Base-by-base conservation (phyloP, 2,797 vertebrate genomes). In the Mormyrus hasselquistii region DNA sequence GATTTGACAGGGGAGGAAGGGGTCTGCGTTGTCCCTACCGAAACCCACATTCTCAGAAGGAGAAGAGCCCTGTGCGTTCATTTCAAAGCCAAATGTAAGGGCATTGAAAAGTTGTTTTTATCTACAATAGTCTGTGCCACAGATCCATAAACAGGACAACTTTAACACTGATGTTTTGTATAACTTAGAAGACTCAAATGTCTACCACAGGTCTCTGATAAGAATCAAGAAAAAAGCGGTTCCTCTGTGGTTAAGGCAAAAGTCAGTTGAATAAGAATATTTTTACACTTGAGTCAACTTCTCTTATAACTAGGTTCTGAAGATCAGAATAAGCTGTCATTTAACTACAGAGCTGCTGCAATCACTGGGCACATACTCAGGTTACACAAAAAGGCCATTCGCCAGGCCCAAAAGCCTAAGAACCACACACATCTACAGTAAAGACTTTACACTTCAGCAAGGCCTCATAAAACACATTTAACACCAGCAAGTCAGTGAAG, bases 401-500 rank as follows among this genome's bases (percentile, higher is more conserved):
- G 41, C 41, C 76, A n/a, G 76, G 6, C 41, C 76, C 41, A 47
- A 47, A 82, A 47, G 19, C 16, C 6, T 8, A 44, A 22, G 76
- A 47, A 82, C 44, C 47, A 65, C 4, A 34, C 47, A 52, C 55
- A 88, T 73, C 62, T 47, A 69, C 41, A 87, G 41, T 22, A 55
- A 88, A 49, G n/a, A 88, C n/a, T 57, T 82, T 44, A 82, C 41
- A 82, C 38, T 82, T 82, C 52, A 14, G 50, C 53, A 29, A 4
- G 22, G 25, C 79, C 52, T n/a, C 5, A 49, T 73, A 38, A 86
- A 89, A 73, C 25, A 50, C 22, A 53, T 47, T 62, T 22, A 38
- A 86, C 69, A 89, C 49, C 49, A 76, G 49, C 29, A 86, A 86
- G 83, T 86, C 16, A 76, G 69, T 19, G 34, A 41, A 41, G 69